Base-by-base conservation (phyloP, 2,888 invertebrate genomes). In the Masnerella sp. region DNA sequence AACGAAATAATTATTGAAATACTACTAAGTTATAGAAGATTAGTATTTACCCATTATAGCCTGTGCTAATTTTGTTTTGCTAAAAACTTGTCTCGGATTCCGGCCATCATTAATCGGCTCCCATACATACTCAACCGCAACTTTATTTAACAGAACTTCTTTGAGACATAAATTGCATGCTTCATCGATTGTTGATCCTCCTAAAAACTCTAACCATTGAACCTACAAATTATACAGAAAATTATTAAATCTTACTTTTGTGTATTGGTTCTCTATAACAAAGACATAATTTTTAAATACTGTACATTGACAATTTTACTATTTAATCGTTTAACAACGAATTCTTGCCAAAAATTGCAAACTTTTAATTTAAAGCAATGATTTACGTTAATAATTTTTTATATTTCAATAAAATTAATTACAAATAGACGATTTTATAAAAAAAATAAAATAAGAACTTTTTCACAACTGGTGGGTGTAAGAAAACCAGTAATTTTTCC, bases 11-110 rank as follows among this genome's bases (percentile, higher is more conserved):
- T 7, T 25, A 25, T 25, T 25, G 25, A n/a, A n/a, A n/a, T n/a
- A n/a, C n/a, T n/a, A n/a, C n/a, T n/a, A n/a, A n/a, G n/a, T n/a
- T n/a, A n/a, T n/a, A n/a, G n/a, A n/a, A n/a, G n/a, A n/a, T n/a
- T n/a, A n/a, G n/a, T 36, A 14, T 36, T 36, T 38, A 58, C 58
- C 58, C 17, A 58, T 45, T 58, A 58, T 58, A 11, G 43, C 45
- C 5, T n/a, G 15, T 14, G 58, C 25, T 34, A 58, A 42, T 22
- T 32, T 43, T 14, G 58, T 58, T 18, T 8, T 2, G 5, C 22
- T 12, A 15, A 58, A 58, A 20, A 22, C 14, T 34, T n/a, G 15
- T 20, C 34, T 14, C 7, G 20, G 4, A 8, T 12, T 2, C 12
- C 58, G 12, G 11, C 45, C 58, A 36, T 58, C 45, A 20, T 32